Conservation (phyloP, 2,113 vertebrate species). For the Hypanus sabinus region DNA sequence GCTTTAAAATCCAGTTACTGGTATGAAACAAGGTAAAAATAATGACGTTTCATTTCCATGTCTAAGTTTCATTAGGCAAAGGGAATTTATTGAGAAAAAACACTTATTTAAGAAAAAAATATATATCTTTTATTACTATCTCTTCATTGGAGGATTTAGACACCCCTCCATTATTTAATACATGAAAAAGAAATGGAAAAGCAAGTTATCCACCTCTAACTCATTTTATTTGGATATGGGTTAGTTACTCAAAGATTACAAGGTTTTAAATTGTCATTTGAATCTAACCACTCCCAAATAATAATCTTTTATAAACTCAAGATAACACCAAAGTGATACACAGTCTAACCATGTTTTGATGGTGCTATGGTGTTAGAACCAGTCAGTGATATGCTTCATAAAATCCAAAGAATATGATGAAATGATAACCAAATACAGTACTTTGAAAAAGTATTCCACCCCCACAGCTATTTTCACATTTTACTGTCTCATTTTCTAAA, state of each 20-base stretch:
- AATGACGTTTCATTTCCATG: background rate
- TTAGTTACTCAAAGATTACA: background rate
- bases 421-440: no score
- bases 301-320: background rate
- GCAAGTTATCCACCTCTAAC: background rate
- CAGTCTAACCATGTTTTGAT: no score
- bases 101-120: background rate
- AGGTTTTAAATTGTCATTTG: background rate
- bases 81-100: background rate
- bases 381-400: no score
- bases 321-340: no score
- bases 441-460: no score
- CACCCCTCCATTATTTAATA: background rate
- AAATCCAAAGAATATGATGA: no score
- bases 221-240: background rate
- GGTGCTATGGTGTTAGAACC: no score
- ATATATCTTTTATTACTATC: background rate
- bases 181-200: background rate
- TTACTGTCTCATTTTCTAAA: no score
- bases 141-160: background rate
- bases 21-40: background rate
- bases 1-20: background rate
- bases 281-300: background rate
- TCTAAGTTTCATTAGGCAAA: background rate
- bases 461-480: no score